phyloP scores from a whole-genome alignment of 2,888 invertebrate genomes.

The Ypsolopha scabrella region DNA sequence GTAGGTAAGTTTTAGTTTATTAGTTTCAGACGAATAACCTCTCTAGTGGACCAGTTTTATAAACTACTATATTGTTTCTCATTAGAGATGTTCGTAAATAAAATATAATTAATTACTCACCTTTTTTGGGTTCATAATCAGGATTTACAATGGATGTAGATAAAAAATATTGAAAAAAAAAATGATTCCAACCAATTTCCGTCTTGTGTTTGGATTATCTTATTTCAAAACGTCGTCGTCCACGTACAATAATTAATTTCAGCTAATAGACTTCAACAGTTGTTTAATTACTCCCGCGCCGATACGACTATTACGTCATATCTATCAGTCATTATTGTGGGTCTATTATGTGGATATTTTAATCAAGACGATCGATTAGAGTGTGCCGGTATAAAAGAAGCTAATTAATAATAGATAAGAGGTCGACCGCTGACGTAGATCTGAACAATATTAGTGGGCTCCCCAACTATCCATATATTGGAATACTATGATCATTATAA shows the following conservation, averaged over 20 bases:
- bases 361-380: conserved; percentile 63
- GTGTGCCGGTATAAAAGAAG: conserved; percentile 56
- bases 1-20: too few relatives aligned
- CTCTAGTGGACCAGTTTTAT: too few relatives aligned
- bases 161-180: too few relatives aligned
- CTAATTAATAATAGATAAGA: conserved; percentile 67
- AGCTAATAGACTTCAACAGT: conserved; percentile 7
- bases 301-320: background rate
- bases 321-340: conserved; percentile 36
- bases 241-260: background rate
- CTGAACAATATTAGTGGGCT: background rate
- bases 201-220: background rate
- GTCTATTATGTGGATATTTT: conserved; percentile 66
- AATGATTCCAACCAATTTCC: too few relatives aligned
- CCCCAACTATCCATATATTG: too few relatives aligned
- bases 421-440: conserved; percentile 20
- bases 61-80: too few relatives aligned
- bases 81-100: too few relatives aligned
- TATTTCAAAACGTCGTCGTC: background rate
- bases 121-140: too few relatives aligned
- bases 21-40: too few relatives aligned
- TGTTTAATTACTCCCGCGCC: conserved; percentile 7
- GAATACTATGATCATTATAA: too few relatives aligned
- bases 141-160: too few relatives aligned
- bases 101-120: too few relatives aligned